Percentiles rank a stretch among this genome's conserved stretches.
Conservation (phyloP, 64 coral and sea anemone genomes). For the Montipora sp. region DNA sequence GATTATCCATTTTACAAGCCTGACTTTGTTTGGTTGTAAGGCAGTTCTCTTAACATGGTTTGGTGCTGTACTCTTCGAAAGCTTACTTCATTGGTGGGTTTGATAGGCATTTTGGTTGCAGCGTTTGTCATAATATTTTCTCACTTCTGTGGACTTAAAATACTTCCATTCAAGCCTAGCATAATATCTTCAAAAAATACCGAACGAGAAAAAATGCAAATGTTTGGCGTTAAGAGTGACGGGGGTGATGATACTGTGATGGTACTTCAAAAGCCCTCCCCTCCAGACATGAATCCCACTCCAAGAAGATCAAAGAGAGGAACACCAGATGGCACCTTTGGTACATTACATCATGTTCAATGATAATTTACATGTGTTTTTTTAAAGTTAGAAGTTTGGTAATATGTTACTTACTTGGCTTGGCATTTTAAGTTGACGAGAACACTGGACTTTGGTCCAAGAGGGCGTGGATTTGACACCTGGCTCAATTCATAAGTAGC, state of each 20-base stretch:
- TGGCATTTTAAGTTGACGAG: too few species aligned
- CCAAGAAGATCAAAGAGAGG: slow-evolving; percentile 67
- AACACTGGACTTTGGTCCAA: too few species aligned
- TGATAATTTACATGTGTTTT: background rate
- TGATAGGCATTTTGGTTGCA: slow-evolving; percentile 1
- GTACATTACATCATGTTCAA: slow-evolving; percentile 33
- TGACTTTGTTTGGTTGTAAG: background rate
- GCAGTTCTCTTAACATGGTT: background rate
- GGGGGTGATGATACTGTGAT: slow-evolving; percentile 43
- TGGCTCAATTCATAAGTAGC: too few species aligned
- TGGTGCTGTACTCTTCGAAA: slow-evolving; percentile 29
- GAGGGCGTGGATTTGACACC: too few species aligned
- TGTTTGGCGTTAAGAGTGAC: slow-evolving; percentile 3
- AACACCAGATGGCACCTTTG: slow-evolving; percentile 56
- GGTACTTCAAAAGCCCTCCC: slow-evolving; percentile 58
- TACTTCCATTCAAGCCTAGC: background rate
- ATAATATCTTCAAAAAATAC: background rate
- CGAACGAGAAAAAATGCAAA: background rate
- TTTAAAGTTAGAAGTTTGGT: background rate
- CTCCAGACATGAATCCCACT: slow-evolving; percentile 75
- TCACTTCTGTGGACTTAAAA: slow-evolving; percentile 1
- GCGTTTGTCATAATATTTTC: slow-evolving; percentile 6
- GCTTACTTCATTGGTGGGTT: background rate
- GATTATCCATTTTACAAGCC: background rate
- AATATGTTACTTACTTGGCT: too few species aligned